phyloP scores from a whole-genome alignment of 2,888 invertebrate species.

The Apomyelois bistriatella region DNA sequence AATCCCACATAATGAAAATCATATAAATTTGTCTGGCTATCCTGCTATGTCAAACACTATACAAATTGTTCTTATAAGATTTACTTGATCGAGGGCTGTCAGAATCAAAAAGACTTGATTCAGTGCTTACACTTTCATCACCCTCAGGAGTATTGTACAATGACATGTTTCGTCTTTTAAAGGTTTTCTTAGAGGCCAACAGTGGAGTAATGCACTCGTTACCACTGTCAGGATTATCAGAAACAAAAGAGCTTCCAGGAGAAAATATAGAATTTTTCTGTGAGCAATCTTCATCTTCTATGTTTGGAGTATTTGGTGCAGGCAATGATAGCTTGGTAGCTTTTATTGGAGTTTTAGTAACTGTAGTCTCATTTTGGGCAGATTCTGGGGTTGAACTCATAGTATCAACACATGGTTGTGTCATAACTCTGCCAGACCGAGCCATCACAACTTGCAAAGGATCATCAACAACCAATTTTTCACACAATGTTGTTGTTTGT shows the following conservation, averaged over 20 bases:
- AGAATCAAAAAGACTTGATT: conserved; percentile 35
- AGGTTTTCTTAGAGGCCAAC: conserved; percentile 52
- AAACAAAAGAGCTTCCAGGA: conserved; percentile 34
- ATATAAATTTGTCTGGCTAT: too few species aligned
- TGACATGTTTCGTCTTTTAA: conserved; percentile 68
- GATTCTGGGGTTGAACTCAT: conserved; percentile 16
- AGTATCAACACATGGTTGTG: conserved; percentile 29
- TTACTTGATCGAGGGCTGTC: conserved; percentile 50
- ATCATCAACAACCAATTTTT: conserved; percentile 87
- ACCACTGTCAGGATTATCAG: conserved; percentile 36
- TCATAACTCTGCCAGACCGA: conserved; percentile 66
- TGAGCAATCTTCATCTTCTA: conserved; percentile 35
- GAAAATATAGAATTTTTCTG: conserved; percentile 29
- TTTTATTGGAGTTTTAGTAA: conserved; percentile 44
- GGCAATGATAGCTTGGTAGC: conserved; percentile 57
- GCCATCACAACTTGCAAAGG: conserved; percentile 84
- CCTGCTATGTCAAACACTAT: conserved; percentile 11
- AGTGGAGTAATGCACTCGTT: conserved; percentile 50
- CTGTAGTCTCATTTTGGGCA: conserved; percentile 12
- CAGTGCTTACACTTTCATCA: conserved; percentile 43
- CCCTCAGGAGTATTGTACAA: conserved; percentile 54
- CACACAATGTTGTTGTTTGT: conserved; percentile 85
- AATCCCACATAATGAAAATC: background rate
- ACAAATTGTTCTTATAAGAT: conserved; percentile 28
- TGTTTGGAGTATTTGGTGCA: conserved; percentile 57